Evolutionary conservation across 30 jellyfish, hydroid and myxozoan genomes (phyloP).

Genomic region (Nemopilema nomurai): DNA sequence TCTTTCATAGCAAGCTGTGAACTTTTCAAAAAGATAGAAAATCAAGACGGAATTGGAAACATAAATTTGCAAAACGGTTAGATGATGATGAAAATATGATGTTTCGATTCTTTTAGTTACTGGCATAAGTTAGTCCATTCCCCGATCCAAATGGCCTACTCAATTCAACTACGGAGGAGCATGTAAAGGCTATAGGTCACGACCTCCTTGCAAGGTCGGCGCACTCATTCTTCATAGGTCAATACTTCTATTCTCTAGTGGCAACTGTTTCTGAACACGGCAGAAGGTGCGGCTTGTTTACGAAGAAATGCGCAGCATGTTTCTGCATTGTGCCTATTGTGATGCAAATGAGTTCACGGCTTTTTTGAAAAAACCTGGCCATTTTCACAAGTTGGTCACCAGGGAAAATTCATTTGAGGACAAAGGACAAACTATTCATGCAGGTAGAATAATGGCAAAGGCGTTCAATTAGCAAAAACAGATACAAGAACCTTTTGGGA

Average conservation of each 20-base stretch:
- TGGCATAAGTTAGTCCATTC: too few relatives aligned
- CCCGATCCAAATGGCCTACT: too few relatives aligned
- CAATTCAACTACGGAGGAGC: not conserved
- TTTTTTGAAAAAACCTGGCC: conserved; percentile 38
- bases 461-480: not conserved
- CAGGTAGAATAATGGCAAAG: not conserved
- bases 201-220: not conserved
- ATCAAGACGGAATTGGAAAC: too few relatives aligned
- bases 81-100: too few relatives aligned
- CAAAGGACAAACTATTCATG: not conserved
- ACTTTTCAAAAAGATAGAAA: too few relatives aligned
- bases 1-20: too few relatives aligned
- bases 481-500: not conserved
- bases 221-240: not conserved
- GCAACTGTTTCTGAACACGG: conserved; percentile 68
- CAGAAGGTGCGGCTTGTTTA: conserved; percentile 66
- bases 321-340: conserved; percentile 26
- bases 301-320: conserved; percentile 52
- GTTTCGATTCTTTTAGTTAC: too few relatives aligned
- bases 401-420: conserved; percentile 18
- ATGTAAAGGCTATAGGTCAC: not conserved
- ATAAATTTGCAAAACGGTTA: too few relatives aligned
- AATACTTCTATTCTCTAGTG: conserved; percentile 39
- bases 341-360: conserved; percentile 39
- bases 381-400: conserved; percentile 41